These are phyloP conservation scores for Kradibia gibbosae DNA, from an alignment of 1,140 invertebrate species.

Conservation along the genomic window DNA sequence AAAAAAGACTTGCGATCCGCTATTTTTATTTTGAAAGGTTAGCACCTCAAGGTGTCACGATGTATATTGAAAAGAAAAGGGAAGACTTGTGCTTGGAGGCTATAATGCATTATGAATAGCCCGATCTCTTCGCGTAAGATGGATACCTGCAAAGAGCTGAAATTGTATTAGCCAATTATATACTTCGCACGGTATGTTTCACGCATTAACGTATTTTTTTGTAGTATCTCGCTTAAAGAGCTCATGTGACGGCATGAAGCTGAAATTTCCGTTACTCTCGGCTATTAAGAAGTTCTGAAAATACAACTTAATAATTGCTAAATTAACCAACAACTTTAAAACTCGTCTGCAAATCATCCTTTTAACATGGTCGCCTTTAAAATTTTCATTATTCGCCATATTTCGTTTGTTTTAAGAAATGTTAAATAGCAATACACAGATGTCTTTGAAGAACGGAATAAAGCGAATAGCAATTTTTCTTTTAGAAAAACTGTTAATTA, in stretches of 20 bases:
- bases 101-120: slow-evolving; percentile 44
- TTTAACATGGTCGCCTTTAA: neutral
- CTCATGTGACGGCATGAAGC: neutral
- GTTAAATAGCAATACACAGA: too few species aligned
- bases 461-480: too few species aligned
- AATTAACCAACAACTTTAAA: neutral
- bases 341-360: neutral
- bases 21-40: slow-evolving; percentile 45
- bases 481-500: too few species aligned
- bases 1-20: slow-evolving; percentile 26
- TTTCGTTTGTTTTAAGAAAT: neutral
- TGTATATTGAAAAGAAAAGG: slow-evolving; percentile 14
- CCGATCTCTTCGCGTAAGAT: neutral
- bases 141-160: slow-evolving; percentile 17
- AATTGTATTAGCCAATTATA: slow-evolving; percentile 49
- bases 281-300: neutral
- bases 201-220: slow-evolving; percentile 28
- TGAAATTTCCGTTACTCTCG: neutral
- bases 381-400: neutral
- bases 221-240: neutral
- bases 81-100: neutral
- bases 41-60: slow-evolving; percentile 23
- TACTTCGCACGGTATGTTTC: slow-evolving; percentile 14
- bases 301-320: neutral
- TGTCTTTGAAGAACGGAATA: too few species aligned